phyloP scores from a whole-genome alignment of 2,797 vertebrate species.

The Gallinago solitaria region DNA sequence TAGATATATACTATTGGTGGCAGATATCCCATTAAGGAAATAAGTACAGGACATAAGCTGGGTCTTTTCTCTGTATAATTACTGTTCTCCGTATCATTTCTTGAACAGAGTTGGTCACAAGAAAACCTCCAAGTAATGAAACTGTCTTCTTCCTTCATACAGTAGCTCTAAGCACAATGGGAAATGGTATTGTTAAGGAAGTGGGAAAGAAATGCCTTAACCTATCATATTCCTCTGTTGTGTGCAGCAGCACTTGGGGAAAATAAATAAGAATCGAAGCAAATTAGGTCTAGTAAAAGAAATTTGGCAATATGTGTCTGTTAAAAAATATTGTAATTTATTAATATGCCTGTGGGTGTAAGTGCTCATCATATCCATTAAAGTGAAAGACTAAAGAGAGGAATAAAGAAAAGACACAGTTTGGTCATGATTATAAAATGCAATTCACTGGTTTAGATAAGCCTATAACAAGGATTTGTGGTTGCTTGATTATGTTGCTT shows the following conservation, averaged over 20 bases:
- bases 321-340: background rate
- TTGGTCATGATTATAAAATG: background rate
- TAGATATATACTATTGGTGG: background rate
- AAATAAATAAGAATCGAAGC: background rate
- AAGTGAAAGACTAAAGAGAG: background rate
- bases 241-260: background rate
- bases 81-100: background rate
- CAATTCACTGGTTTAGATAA: background rate
- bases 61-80: background rate
- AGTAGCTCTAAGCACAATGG: background rate
- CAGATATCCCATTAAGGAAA: background rate
- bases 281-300: background rate
- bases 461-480: background rate
- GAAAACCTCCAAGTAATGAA: background rate
- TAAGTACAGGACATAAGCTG: background rate
- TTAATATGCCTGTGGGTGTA: background rate
- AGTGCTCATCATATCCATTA: background rate
- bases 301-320: background rate
- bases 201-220: background rate
- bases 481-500: background rate
- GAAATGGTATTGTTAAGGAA: background rate
- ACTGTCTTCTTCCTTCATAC: background rate
- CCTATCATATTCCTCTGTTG: background rate
- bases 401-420: background rate
- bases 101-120: background rate